Conservation (phyloP, 2,113 vertebrate species). For the Rhinogobius similis region DNA sequence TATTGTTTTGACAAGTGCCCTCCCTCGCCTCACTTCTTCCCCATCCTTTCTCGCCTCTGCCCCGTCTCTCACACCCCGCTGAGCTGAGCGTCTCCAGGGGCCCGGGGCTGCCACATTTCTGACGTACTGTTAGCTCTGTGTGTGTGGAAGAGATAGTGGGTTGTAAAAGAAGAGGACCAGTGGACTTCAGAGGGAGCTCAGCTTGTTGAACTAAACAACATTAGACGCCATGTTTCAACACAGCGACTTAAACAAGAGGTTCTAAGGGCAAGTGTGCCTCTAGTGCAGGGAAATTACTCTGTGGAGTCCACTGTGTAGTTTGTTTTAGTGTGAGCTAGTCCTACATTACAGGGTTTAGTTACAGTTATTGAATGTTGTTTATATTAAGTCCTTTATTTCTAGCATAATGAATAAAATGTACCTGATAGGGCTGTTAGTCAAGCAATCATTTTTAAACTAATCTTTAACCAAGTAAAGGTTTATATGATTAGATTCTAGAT, state of each 20-base stretch:
- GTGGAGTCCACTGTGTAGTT: neutral
- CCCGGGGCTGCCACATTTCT: constrained; percentile 31
- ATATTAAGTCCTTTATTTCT: too few species aligned
- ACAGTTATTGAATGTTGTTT: too few species aligned
- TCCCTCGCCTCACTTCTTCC: constrained; percentile 38
- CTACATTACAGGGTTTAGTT: neutral
- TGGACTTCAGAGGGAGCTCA: constrained; percentile 1
- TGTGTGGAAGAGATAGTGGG: neutral
- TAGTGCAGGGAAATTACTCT: neutral
- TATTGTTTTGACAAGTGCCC: constrained; percentile 49
- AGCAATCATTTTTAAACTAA: too few species aligned
- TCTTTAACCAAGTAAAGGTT: too few species aligned
- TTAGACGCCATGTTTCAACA: neutral
- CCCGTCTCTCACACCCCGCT: constrained; percentile 34
- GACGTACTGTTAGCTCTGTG: constrained; percentile 12
- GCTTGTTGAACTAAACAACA: constrained; percentile 2
- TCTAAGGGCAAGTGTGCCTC: neutral
- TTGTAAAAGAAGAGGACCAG: neutral
- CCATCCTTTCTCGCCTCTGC: constrained; percentile 20
- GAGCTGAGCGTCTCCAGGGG: constrained; percentile 25
- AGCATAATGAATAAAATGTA: too few species aligned
- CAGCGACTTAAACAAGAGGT: too few species aligned
- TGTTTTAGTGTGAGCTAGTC: neutral
- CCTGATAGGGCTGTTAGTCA: too few species aligned
- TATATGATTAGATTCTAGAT: too few species aligned